Percentiles rank a stretch among this genome's conserved stretches.
Conservation (phyloP, 1,140 invertebrate genomes). For the Trichomalopsis sarcophagae region DNA sequence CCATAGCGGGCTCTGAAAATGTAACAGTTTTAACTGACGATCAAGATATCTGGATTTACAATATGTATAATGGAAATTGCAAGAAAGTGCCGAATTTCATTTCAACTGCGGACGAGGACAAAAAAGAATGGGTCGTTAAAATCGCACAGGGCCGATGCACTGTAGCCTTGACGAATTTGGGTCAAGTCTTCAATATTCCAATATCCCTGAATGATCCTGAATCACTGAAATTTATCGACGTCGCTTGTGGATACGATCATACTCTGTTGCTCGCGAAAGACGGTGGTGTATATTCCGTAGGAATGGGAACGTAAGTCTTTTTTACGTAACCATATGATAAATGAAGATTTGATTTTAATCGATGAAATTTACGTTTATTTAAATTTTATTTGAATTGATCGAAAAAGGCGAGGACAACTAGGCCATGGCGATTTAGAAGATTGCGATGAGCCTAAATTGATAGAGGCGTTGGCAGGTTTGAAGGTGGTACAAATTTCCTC, state of each 20-base stretch:
- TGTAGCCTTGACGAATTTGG: slow-evolving; percentile 70
- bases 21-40: slow-evolving; percentile 60
- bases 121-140: slow-evolving; percentile 63
- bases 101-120: slow-evolving; percentile 45
- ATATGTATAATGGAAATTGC: slow-evolving; percentile 66
- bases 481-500: slow-evolving; percentile 80
- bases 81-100: slow-evolving; percentile 64
- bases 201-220: slow-evolving; percentile 76
- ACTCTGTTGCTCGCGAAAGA: slow-evolving; percentile 81
- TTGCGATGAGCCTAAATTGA: slow-evolving; percentile 77
- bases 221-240: slow-evolving; percentile 77
- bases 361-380: background rate
- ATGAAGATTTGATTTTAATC: background rate
- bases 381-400: background rate
- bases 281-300: slow-evolving; percentile 87
- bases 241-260: slow-evolving; percentile 88
- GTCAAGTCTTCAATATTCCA: slow-evolving; percentile 78
- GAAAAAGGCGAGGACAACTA: slow-evolving; percentile 86
- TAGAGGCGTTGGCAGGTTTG: slow-evolving; percentile 85
- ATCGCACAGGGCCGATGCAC: slow-evolving; percentile 62
- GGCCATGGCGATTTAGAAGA: slow-evolving; percentile 83
- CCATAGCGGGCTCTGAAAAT: slow-evolving; percentile 59
- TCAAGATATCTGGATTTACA: slow-evolving; percentile 67
- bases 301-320: slow-evolving; percentile 83
- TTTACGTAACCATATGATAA: background rate